A percentile compares a stretch with the other conserved stretches of the same genome.
phyloP scores from a whole-genome alignment of 92 coral and sea anemone genomes.

The Heliopora coerulea region DNA sequence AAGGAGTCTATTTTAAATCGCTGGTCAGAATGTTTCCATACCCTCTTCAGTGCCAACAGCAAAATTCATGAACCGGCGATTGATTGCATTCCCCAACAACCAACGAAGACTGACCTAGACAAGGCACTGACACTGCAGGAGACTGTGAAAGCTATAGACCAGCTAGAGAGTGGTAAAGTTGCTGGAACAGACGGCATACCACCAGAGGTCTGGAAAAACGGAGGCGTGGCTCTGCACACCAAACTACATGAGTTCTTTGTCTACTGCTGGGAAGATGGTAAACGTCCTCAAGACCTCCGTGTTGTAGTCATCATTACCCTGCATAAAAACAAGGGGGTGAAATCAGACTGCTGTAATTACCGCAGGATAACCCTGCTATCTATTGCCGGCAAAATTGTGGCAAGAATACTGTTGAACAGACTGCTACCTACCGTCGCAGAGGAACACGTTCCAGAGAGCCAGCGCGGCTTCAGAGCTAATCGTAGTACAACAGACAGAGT shows the following conservation, averaged over 20 bases:
- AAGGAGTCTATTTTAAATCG: not conserved
- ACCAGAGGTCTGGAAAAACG: constrained; percentile 32
- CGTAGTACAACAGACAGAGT: constrained; percentile 11
- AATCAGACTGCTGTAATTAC: constrained; percentile 29
- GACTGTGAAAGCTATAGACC: not conserved
- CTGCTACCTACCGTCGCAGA: constrained; percentile 35
- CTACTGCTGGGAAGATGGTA: constrained; percentile 36
- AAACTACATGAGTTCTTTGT: constrained; percentile 1
- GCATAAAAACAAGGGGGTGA: constrained; percentile 39
- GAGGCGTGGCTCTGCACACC: constrained; percentile 10
- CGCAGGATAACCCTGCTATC: constrained; percentile 37
- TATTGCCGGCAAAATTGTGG: constrained; percentile 39
- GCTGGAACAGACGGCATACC: constrained; percentile 48
- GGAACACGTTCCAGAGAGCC: constrained; percentile 11
- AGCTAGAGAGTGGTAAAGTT: constrained; percentile 14
- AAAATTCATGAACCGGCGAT: not conserved
- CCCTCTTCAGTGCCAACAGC: constrained; percentile 8
- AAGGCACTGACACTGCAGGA: not conserved
- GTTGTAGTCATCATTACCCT: constrained; percentile 43
- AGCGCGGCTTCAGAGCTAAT: constrained; percentile 15
- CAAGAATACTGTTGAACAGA: constrained; percentile 38
- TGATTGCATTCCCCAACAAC: not conserved
- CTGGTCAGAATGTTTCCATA: not conserved
- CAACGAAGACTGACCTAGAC: not conserved
- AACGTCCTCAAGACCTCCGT: constrained; percentile 36